Percentiles rank a stretch among this genome's conserved stretches.
Evolutionary conservation across 2,888 invertebrate genomes (phyloP).

Genomic region (Helleia helle): DNA sequence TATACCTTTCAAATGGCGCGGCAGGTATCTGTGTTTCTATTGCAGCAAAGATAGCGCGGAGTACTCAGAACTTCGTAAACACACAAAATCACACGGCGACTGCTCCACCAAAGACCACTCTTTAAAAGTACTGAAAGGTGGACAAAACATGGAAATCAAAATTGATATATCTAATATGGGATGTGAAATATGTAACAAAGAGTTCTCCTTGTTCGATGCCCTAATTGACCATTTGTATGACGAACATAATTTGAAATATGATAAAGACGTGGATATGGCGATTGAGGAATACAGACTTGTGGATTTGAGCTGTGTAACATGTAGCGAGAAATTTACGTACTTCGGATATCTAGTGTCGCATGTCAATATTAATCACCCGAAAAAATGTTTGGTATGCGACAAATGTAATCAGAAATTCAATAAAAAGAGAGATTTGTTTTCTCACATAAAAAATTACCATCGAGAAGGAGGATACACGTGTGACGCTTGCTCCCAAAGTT

Average conservation of each 20-base stretch:
- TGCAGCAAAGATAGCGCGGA: slow-evolving; percentile 53
- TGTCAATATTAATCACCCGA: slow-evolving; percentile 54
- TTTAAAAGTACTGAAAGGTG: slow-evolving; percentile 54
- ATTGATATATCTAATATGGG: slow-evolving; percentile 49
- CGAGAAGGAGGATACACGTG: slow-evolving; percentile 60
- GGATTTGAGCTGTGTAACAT: slow-evolving; percentile 45
- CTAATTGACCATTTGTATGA: slow-evolving; percentile 41
- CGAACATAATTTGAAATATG: slow-evolving; percentile 50
- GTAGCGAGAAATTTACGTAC: slow-evolving; percentile 51
- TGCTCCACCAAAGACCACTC: slow-evolving; percentile 56
- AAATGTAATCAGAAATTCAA: slow-evolving; percentile 60
- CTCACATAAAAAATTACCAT: slow-evolving; percentile 62
- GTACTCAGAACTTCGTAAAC: slow-evolving; percentile 44
- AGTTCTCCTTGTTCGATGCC: slow-evolving; percentile 34
- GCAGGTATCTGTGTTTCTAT: slow-evolving; percentile 60
- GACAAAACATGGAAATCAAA: slow-evolving; percentile 64
- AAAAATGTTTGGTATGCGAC: slow-evolving; percentile 57
- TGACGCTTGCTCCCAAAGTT: slow-evolving; percentile 48
- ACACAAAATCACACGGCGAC: slow-evolving; percentile 51
- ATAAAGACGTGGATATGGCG: slow-evolving; percentile 52
- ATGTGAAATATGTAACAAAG: slow-evolving; percentile 49
- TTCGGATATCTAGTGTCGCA: slow-evolving; percentile 61
- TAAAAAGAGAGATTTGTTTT: slow-evolving; percentile 54
- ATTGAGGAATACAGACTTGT: slow-evolving; percentile 51
- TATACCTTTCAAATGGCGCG: slow-evolving; percentile 67